A percentile compares a stretch with the other conserved stretches of the same genome.
Conservation (phyloP, 2,113 vertebrate species). For the Lepisosteus osseus region DNA sequence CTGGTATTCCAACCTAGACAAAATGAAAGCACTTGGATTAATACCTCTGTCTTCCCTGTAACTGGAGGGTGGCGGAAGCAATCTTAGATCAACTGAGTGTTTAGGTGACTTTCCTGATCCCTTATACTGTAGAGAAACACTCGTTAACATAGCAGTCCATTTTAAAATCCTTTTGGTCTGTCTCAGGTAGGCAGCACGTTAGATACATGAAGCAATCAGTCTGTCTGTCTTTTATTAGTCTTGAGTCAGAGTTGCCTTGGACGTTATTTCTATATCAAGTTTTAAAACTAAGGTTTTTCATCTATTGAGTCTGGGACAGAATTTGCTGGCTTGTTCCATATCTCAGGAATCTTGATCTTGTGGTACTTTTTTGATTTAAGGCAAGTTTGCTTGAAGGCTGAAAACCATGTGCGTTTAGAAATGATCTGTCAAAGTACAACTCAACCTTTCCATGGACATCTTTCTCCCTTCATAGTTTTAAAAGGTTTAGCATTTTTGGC, state of each 20-base stretch:
- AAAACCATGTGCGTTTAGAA: constrained; percentile 22
- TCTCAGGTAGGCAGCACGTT: constrained; percentile 64
- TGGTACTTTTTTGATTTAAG: constrained; percentile 42
- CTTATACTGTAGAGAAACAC: constrained; percentile 8
- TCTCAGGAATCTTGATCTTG: constrained; percentile 65
- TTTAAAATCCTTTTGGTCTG: constrained; percentile 38
- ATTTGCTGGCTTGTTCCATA: constrained; percentile 49
- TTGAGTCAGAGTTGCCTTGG: constrained; percentile 73
- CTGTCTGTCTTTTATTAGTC: constrained; percentile 35
- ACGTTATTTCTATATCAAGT: constrained; percentile 25
- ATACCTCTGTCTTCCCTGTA: constrained; percentile 9
- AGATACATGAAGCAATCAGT: constrained; percentile 58
- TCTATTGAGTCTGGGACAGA: constrained; percentile 27
- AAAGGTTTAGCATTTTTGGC: constrained; percentile 27
- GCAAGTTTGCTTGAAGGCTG: constrained; percentile 23
- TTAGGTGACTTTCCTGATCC: constrained; percentile 29
- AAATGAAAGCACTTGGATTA: constrained; percentile 55
- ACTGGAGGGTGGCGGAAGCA: constrained; percentile 27
- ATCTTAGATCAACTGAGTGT: constrained; percentile 15
- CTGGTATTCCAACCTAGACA: constrained; percentile 31
- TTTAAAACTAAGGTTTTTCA: constrained; percentile 21
- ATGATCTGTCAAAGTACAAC: constrained; percentile 41
- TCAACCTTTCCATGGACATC: constrained; percentile 18
- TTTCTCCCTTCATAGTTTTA: constrained; percentile 21
- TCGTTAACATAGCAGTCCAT: constrained; percentile 10